phyloP scores from a whole-genome alignment of 2,888 invertebrate species.

The Acanthosepion lycidas region DNA sequence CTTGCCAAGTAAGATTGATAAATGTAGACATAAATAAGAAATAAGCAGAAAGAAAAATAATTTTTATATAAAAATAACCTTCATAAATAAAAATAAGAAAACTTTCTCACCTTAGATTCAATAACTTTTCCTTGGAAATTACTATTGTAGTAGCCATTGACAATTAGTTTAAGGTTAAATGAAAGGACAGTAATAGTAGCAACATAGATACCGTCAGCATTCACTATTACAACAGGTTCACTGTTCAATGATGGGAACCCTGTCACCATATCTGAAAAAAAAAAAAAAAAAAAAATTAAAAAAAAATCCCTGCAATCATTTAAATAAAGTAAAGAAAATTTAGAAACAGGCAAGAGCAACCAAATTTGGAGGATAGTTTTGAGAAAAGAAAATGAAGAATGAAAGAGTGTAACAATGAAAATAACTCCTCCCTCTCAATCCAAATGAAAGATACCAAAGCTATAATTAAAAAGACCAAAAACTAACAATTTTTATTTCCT shows the following conservation, averaged over 20 bases:
- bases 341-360: background rate
- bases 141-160: conserved; percentile 83
- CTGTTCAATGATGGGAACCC: background rate
- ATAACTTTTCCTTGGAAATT: conserved; percentile 73
- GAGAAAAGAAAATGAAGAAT: background rate
- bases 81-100: background rate
- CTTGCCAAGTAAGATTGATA: too few relatives aligned
- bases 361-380: background rate
- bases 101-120: conserved; percentile 76
- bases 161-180: conserved; percentile 86
- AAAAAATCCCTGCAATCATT: background rate
- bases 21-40: too few relatives aligned
- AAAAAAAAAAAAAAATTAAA: background rate
- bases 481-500: background rate
- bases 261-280: conserved; percentile 15
- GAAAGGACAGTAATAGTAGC: conserved; percentile 90
- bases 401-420: background rate
- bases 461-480: background rate
- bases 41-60: too few relatives aligned
- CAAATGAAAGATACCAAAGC: background rate
- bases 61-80: background rate
- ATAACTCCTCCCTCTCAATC: background rate
- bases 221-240: conserved; percentile 80
- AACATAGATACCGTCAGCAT: conserved; percentile 94
- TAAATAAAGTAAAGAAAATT: background rate